Evolutionary conservation across 2,113 vertebrate species (phyloP), one percentile per base, ranked within the genome.

Genomic region (Zosterops lateralis): DNA sequence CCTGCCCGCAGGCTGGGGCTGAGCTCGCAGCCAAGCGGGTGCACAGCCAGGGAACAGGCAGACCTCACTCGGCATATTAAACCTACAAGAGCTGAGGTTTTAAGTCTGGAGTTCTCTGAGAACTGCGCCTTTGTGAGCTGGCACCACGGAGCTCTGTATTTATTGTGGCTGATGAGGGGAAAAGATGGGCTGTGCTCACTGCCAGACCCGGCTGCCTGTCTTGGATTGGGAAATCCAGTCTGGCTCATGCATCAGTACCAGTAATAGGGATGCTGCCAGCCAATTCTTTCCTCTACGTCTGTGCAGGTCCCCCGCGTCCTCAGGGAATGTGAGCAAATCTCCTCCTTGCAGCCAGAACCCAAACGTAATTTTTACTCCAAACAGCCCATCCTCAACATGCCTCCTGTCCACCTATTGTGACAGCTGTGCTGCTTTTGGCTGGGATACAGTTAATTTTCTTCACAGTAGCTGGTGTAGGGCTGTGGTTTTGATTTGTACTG

Each of bases 121-220:
- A 95, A 73, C 82, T 91, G 88, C 5, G 77, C 87, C 93, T 92
- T 77, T 88, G 88, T 60, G 70, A 95, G 92, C 83, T 96, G 96
- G 92, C 90, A 93, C 29, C 58, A 62, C 29, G 85, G 60, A 96
- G 72, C 51, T 90, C 88, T 92, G 75, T 95, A 94, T 90, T 95
- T 93, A 90, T 74, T 95, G 85, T 77, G 85, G 86, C 76, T 94
- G 79, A 80, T 92, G 90, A 96, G 75, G 56, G 75, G 76, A 94
- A 91, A 96, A 96, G 93, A 96, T 88, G 96, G 85, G 93, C 88
- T 95, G 64, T 4, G 56, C 88, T 93, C 76, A 74, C 2, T 86
- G 92, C 96, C 94, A 96, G 87, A 86, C 94, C 81, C 5, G 4
- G 48, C 89, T 95, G 94, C 87, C 87, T 95, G 68, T 67, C 94